Evolutionary conservation across 2,797 vertebrate genomes (phyloP), one percentile per base, ranked within the genome.

Genomic region (Amazonetta brasiliensis): DNA sequence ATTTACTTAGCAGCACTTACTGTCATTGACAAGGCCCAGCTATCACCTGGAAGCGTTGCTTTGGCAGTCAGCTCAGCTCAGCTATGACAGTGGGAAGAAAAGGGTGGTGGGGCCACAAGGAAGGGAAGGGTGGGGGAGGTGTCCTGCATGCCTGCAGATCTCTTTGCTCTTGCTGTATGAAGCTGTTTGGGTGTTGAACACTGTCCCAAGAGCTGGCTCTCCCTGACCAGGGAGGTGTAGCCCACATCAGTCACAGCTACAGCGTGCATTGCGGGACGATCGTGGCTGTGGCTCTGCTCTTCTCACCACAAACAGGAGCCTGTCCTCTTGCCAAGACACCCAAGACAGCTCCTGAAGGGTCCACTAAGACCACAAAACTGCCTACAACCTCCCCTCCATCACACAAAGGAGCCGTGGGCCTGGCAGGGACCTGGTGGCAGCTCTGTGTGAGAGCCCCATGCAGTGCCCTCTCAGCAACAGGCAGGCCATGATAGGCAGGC

Each of bases 1-100:
- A 93, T 95, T 97, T 97, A 95, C 87, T 93, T 79, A 83, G 87
- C 69, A 95, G 95, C 93, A 95, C 96, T 96, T 85, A 83, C 87
- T 93, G 93, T 89, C 94, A 84, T 79, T 94, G 94, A 78, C 83
- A 88, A 89, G 84, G 59, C 73, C 87, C 88, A 83, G 75, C 79
- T 64, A 85, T 55, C 12, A 6, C 92, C 77, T 26, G 20, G 89
- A 96, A 95, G 60, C 7, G 9, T 76, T 63, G 64, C 71, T 41
- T 41, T 91, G 85, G 74, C 74, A 82, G 66, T 85, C 90, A 86
- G n/a, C 59, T 92, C 72, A 80, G 92, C 50, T 63, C 80, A 73
- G 50, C 52, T 54, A 30, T 68, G 74, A 62, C 83, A 52, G 7
- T 30, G 39, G 18, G 31, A 35, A 28, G 35, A 63, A 77, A 50